These are phyloP conservation scores for Oxycera nigricornis DNA, from an alignment of 2,888 invertebrate genomes.

Conservation along the genomic window DNA sequence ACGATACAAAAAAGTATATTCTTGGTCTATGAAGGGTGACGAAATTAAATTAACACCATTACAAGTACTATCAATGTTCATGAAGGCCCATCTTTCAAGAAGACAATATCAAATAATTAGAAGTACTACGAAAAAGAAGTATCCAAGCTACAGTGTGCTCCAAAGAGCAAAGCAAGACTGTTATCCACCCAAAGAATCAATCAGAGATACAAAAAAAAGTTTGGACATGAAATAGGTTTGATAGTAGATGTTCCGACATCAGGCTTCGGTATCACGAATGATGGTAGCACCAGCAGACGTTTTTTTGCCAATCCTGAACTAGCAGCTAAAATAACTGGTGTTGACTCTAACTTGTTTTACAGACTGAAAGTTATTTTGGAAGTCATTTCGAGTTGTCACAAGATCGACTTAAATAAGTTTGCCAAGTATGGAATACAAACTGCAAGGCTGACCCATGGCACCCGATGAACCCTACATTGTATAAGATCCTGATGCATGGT, in stretches of 20 bases:
- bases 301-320: conserved; percentile 53
- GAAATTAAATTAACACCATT: too few species aligned
- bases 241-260: conserved; percentile 53
- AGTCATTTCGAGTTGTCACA: conserved; percentile 21
- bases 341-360: conserved; percentile 42
- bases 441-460: conserved; percentile 48
- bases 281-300: conserved; percentile 52
- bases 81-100: too few species aligned
- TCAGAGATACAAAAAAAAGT: conserved; percentile 21
- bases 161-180: too few species aligned
- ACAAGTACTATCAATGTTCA: too few species aligned
- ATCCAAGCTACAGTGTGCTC: too few species aligned
- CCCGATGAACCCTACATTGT: conserved; percentile 52
- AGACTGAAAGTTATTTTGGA: conserved; percentile 31
- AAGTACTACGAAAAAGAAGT: too few species aligned
- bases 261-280: conserved; percentile 53
- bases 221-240: conserved; percentile 49
- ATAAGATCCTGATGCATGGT: conserved; percentile 52
- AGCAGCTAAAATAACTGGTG: conserved; percentile 53
- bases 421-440: conserved; percentile 29
- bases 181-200: background rate
- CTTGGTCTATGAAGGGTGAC: too few species aligned
- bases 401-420: background rate
- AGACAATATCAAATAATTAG: too few species aligned
- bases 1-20: too few species aligned